Conservation (phyloP, 1,140 invertebrate genomes). For the Formica exsecta region DNA sequence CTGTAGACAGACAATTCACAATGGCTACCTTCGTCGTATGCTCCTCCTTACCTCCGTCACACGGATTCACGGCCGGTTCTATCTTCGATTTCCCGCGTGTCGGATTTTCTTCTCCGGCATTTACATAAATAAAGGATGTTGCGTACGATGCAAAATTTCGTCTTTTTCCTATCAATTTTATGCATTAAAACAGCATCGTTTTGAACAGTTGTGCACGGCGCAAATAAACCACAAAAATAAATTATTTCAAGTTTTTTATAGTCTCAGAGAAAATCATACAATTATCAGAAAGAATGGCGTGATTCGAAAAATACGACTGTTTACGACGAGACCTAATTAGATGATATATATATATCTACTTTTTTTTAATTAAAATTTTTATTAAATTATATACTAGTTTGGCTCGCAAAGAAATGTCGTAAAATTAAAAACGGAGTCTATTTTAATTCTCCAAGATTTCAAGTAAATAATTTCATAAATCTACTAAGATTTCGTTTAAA, state of each 20-base stretch:
- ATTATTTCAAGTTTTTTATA: conserved; percentile 49
- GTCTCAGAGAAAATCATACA: conserved; percentile 35
- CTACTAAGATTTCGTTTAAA: background rate
- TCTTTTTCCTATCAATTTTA: conserved; percentile 35
- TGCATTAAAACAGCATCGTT: conserved; percentile 33
- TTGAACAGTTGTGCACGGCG: conserved; percentile 29
- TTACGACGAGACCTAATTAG: conserved; percentile 35
- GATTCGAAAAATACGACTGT: conserved; percentile 34
- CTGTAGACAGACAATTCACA: conserved; percentile 69
- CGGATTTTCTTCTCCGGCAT: conserved; percentile 33
- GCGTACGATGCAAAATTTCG: conserved; percentile 25
- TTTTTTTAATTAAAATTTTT: conserved; percentile 28
- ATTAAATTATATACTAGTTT: conserved; percentile 7
- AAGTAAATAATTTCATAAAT: background rate
- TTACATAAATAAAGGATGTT: conserved; percentile 12
- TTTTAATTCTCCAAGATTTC: background rate
- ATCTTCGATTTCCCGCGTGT: conserved; percentile 23
- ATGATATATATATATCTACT: conserved; percentile 1
- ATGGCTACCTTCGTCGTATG: conserved; percentile 59
- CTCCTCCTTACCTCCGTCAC: conserved; percentile 17
- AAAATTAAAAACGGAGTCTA: background rate
- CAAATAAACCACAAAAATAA: conserved; percentile 38
- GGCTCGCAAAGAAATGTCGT: background rate
- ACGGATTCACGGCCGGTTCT: conserved; percentile 45
- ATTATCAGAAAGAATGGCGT: conserved; percentile 4